phyloP scores from a whole-genome alignment of 2,888 invertebrate genomes.

The Andrena marginata region DNA sequence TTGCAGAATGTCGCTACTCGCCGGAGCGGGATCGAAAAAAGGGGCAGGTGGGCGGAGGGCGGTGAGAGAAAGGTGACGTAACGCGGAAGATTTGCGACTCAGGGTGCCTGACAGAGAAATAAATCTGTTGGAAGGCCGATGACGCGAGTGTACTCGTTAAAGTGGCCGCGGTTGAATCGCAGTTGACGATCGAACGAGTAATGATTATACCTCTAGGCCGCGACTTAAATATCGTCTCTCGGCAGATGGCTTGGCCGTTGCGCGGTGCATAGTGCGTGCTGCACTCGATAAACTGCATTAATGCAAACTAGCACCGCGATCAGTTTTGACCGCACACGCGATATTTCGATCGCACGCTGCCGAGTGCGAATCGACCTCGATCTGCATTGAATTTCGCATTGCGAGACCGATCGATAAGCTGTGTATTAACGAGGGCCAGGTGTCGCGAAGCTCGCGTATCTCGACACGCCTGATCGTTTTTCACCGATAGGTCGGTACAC shows the following conservation, averaged over 20 bases:
- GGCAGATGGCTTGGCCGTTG: constrained; percentile 19
- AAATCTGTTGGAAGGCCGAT: constrained; percentile 47
- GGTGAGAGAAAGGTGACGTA: constrained; percentile 17
- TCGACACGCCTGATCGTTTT: background rate
- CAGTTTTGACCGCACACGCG: constrained; percentile 6
- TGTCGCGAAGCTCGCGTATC: constrained; percentile 14
- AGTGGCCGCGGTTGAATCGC: constrained; percentile 42
- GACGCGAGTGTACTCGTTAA: constrained; percentile 46
- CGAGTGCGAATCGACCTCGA: constrained; percentile 13
- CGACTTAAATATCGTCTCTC: constrained; percentile 25
- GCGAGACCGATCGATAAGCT: background rate
- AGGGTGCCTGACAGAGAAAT: constrained; percentile 4
- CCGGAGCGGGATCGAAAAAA: background rate
- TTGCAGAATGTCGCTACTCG: background rate
- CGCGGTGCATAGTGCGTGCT: background rate
- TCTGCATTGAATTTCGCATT: constrained; percentile 14
- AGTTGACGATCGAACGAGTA: constrained; percentile 39
- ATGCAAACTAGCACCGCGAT: constrained; percentile 25
- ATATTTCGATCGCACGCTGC: constrained; percentile 9
- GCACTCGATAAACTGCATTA: constrained; percentile 35
- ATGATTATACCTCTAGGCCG: constrained; percentile 57
- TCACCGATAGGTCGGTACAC: too few species aligned
- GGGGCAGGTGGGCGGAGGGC: background rate
- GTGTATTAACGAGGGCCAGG: constrained; percentile 19
- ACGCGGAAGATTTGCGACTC: constrained; percentile 32